These are phyloP conservation scores for Danio jaintianensis DNA, from an alignment of 2,797 vertebrate species.

Conservation along the genomic window DNA sequence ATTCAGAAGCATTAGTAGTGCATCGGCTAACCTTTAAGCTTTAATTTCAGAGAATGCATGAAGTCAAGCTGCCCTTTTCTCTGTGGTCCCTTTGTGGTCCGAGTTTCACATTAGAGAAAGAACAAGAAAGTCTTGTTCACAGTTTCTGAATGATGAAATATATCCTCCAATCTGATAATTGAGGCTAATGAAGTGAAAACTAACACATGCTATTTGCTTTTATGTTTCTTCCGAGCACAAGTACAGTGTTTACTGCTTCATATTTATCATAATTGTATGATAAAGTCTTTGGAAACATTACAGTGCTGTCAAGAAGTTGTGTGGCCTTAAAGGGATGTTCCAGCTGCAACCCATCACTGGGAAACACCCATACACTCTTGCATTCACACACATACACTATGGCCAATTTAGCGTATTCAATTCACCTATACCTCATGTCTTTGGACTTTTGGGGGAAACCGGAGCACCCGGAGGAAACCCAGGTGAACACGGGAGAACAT, in stretches of 20 bases:
- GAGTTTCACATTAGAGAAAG: background rate
- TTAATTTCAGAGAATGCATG: constrained; percentile 13
- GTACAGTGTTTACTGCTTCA: constrained; percentile 3
- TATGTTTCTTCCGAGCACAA: background rate
- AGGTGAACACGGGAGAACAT: too few species aligned
- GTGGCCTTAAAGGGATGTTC: too few species aligned
- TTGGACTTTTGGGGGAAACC: too few species aligned
- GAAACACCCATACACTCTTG: too few species aligned
- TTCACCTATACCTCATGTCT: too few species aligned
- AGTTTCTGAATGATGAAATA: background rate
- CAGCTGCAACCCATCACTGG: too few species aligned
- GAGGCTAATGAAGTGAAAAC: background rate
- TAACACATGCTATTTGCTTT: background rate
- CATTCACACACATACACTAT: too few species aligned
- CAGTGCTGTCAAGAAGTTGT: background rate
- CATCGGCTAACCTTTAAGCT: constrained; percentile 1
- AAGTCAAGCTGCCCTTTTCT: background rate
- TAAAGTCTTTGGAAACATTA: background rate
- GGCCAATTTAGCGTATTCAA: too few species aligned
- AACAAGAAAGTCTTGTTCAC: too few species aligned
- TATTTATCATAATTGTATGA: background rate
- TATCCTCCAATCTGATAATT: background rate
- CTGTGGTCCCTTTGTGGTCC: background rate
- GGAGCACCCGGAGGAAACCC: too few species aligned
- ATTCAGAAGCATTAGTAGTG: background rate